phyloP scores from a whole-genome alignment of 2,113 vertebrate species.

The Procavia capensis region DNA sequence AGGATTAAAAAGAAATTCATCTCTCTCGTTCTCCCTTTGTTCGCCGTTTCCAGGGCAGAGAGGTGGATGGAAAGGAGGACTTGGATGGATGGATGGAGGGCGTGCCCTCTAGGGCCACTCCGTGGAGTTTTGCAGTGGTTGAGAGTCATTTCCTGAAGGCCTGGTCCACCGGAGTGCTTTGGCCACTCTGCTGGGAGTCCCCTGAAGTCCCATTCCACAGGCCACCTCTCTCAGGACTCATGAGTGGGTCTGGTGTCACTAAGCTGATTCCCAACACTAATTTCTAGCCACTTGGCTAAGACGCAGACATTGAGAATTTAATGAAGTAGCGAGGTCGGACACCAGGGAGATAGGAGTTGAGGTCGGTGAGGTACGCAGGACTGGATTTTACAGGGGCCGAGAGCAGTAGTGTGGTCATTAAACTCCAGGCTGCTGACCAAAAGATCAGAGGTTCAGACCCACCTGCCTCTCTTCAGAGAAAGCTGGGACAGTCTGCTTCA shows the following conservation, averaged over 20 bases:
- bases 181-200: background rate
- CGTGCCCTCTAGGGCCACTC: conserved; percentile 71
- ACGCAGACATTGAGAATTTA: background rate
- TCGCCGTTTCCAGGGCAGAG: conserved; percentile 83
- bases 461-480: background rate
- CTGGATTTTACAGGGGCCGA: background rate
- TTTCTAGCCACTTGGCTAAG: background rate
- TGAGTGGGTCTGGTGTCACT: background rate
- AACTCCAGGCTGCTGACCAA: background rate
- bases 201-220: background rate
- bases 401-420: background rate
- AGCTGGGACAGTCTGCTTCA: background rate
- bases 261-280: conserved; percentile 19
- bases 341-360: too few relatives aligned
- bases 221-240: background rate
- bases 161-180: background rate
- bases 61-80: conserved; percentile 68
- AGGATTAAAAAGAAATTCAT: conserved; percentile 86
- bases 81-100: conserved; percentile 62
- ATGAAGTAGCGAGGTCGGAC: background rate
- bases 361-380: background rate
- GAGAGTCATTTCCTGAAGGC: background rate
- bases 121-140: conserved; percentile 71
- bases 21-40: conserved; percentile 80
- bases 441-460: background rate